A percentile compares a stretch with the other conserved stretches of the same genome.
phyloP scores from a whole-genome alignment of 2,888 invertebrate species.

The Piscicola geometra region DNA sequence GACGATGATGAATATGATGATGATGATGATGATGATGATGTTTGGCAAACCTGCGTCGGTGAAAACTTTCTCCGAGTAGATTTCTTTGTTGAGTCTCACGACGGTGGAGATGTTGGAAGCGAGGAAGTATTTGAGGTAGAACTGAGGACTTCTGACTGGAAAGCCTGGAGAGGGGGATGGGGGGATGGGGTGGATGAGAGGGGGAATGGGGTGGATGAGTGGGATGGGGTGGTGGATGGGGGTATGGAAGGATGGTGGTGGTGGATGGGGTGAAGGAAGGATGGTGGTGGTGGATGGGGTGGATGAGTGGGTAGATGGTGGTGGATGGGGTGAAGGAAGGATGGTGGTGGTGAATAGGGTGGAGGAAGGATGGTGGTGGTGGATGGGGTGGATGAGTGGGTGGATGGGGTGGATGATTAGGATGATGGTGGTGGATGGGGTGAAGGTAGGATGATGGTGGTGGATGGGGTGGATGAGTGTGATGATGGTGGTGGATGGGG shows the following conservation, averaged over 20 bases:
- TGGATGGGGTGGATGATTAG: too few species aligned
- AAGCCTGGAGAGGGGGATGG: constrained; percentile 15
- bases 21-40: constrained; percentile 18
- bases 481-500: too few species aligned
- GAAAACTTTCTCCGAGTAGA: constrained; percentile 82
- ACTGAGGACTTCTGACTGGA: constrained; percentile 74
- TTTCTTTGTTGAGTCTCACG: constrained; percentile 82
- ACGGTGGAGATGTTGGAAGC: constrained; percentile 77
- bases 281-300: background rate
- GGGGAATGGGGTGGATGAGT: background rate
- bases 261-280: background rate
- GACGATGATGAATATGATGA: constrained; percentile 21
- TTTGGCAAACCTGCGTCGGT: constrained; percentile 73
- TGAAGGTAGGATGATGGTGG: too few species aligned
- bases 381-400: too few species aligned
- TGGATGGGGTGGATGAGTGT: too few species aligned
- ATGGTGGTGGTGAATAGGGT: background rate
- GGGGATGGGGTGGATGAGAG: constrained; percentile 6
- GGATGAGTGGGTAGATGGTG: background rate
- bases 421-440: too few species aligned
- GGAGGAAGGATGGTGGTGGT: background rate
- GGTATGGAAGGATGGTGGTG: background rate
- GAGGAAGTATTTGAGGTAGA: constrained; percentile 85
- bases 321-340: background rate
- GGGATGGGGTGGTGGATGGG: background rate